Evolutionary conservation across 2,888 invertebrate genomes (phyloP).

Genomic region (Trisateles emortualis): DNA sequence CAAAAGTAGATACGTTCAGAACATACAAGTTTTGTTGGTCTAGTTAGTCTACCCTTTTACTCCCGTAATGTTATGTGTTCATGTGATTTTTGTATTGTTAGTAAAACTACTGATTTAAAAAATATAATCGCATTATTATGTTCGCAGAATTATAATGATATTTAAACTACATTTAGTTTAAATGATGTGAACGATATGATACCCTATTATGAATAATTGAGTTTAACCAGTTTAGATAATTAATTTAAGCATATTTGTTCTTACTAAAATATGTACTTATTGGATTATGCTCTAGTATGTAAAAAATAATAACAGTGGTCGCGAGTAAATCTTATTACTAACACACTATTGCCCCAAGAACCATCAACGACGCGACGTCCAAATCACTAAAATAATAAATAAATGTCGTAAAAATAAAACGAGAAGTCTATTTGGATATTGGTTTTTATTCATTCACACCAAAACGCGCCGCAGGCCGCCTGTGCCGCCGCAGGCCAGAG

Average conservation of each 20-base stretch:
- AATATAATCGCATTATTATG: background rate
- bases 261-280: too few relatives aligned
- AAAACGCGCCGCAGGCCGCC: conserved; percentile 1
- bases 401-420: background rate
- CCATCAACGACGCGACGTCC: too few relatives aligned
- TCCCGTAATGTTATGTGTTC: conserved; percentile 37
- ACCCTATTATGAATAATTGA: too few relatives aligned
- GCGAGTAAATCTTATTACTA: too few relatives aligned
- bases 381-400: conserved; percentile 1
- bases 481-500: conserved; percentile 3
- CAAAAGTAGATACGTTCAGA: conserved; percentile 65
- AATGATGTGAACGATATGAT: too few relatives aligned
- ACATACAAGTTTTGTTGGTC: conserved; percentile 53
- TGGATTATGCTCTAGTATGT: too few relatives aligned
- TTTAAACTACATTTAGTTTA: too few relatives aligned
- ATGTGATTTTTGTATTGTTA: background rate
- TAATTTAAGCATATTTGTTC: too few relatives aligned
- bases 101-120: background rate
- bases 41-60: conserved; percentile 47
- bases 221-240: too few relatives aligned
- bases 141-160: background rate
- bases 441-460: conserved; percentile 13
- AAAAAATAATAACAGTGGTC: too few relatives aligned
- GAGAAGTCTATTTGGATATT: conserved; percentile 9
- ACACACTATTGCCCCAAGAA: too few relatives aligned